Percentiles rank a stretch among this genome's conserved stretches.
phyloP scores from a whole-genome alignment of 2,797 vertebrate genomes.

The Gephyroberyx darwinii region DNA sequence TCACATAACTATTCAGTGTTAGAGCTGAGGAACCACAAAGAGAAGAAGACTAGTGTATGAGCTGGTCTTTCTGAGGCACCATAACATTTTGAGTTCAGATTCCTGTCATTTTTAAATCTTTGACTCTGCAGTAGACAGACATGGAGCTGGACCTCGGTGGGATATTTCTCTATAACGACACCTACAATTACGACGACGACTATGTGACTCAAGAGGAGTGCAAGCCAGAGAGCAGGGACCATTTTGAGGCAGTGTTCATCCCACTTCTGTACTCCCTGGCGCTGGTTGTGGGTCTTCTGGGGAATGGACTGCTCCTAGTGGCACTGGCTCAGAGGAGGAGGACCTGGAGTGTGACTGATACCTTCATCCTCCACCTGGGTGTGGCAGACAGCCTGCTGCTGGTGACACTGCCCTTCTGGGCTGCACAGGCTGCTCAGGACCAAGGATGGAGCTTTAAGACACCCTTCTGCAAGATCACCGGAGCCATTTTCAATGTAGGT shows the following conservation, averaged over 20 bases:
- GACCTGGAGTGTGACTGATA: slow-evolving; percentile 79
- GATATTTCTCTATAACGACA: slow-evolving; percentile 48
- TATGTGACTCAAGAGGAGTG: slow-evolving; percentile 49
- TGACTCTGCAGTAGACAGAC: slow-evolving; percentile 21
- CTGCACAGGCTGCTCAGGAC: slow-evolving; percentile 53
- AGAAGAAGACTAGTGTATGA: background rate
- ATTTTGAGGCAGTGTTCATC: slow-evolving; percentile 63
- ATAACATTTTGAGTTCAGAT: background rate
- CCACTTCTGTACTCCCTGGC: slow-evolving; percentile 74
- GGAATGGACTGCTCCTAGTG: slow-evolving; percentile 75
- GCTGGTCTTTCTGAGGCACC: background rate
- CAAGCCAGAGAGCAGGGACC: background rate
- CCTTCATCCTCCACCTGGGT: slow-evolving; percentile 82
- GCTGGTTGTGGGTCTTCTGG: slow-evolving; percentile 79
- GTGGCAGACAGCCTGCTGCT: slow-evolving; percentile 82
- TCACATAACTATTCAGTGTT: slow-evolving; percentile 3
- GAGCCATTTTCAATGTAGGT: slow-evolving; percentile 83
- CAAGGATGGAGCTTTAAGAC: slow-evolving; percentile 72
- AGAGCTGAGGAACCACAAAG: background rate
- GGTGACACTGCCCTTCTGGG: slow-evolving; percentile 83
- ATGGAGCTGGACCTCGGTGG: slow-evolving; percentile 56
- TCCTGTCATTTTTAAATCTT: slow-evolving; percentile 1
- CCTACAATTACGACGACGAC: slow-evolving; percentile 48
- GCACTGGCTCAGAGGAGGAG: slow-evolving; percentile 72
- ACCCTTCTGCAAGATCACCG: slow-evolving; percentile 79